Evolutionary conservation across 92 coral and sea anemone genomes (phyloP).

Genomic region (Desmophyllum pertusum): DNA sequence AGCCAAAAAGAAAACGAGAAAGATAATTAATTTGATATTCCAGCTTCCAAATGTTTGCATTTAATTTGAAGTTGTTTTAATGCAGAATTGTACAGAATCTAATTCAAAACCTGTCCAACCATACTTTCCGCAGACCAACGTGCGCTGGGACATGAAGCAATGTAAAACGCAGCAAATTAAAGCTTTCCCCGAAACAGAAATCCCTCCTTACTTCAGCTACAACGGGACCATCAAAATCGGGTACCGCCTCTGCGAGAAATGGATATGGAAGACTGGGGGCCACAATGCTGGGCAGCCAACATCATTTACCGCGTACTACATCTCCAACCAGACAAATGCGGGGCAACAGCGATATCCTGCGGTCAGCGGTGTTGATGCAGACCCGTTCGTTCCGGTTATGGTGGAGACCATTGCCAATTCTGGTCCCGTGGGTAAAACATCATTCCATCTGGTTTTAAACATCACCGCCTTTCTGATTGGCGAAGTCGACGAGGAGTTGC

Average conservation of each 20-base stretch:
- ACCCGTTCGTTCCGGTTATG: slow-evolving; percentile 3
- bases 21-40: no score
- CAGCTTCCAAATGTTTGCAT: no score
- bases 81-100: neutral
- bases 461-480: slow-evolving; percentile 4
- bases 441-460: neutral
- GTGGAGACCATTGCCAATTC: neutral
- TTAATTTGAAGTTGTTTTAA: neutral
- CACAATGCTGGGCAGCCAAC: slow-evolving; percentile 35
- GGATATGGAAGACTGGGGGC: slow-evolving; percentile 77
- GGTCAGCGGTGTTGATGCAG: neutral
- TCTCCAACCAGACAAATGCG: slow-evolving; percentile 18
- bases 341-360: slow-evolving; percentile 8
- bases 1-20: no score
- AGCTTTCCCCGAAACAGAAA: slow-evolving; percentile 23
- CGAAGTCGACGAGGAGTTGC: slow-evolving; percentile 15
- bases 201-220: slow-evolving; percentile 57
- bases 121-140: slow-evolving; percentile 26
- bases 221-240: slow-evolving; percentile 48
- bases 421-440: slow-evolving; percentile 6
- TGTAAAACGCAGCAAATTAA: slow-evolving; percentile 18
- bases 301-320: neutral
- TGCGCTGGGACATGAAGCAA: slow-evolving; percentile 21
- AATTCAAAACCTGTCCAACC: neutral
- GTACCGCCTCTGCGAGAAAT: slow-evolving; percentile 58